These are phyloP conservation scores for Herpailurus yagouaroundi DNA, from an alignment of 2,113 vertebrate species.

Conservation along the genomic window DNA sequence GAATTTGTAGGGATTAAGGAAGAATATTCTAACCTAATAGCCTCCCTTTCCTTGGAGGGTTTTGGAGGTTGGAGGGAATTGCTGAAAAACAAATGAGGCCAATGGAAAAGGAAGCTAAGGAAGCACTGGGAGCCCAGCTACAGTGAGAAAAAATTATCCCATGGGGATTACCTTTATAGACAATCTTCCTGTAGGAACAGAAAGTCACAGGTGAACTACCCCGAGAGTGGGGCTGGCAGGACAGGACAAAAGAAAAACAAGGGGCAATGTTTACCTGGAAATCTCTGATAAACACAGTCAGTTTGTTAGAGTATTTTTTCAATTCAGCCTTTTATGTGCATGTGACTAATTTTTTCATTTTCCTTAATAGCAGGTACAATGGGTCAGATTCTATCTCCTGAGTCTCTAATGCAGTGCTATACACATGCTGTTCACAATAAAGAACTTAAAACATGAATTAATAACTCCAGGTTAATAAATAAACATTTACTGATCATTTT, in stretches of 20 bases:
- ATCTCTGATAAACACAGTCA: constrained; percentile 14
- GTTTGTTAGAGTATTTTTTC: not conserved
- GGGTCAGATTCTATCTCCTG: not conserved
- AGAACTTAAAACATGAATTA: constrained; percentile 39
- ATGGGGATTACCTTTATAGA: not conserved
- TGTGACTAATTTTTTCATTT: constrained; percentile 47
- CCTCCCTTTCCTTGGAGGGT: not conserved
- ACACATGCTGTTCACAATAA: constrained; percentile 22
- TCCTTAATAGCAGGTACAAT: constrained; percentile 3
- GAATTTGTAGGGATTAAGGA: constrained; percentile 25
- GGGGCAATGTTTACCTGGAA: not conserved
- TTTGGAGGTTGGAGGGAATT: not conserved
- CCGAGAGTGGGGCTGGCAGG: not conserved
- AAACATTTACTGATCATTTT: not conserved
- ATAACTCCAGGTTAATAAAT: constrained; percentile 36
- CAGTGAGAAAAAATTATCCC: not conserved
- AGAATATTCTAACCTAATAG: constrained; percentile 25
- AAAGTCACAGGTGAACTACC: constrained; percentile 11
- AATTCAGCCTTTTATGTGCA: not conserved
- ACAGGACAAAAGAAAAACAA: constrained; percentile 30
- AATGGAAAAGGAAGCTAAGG: not conserved
- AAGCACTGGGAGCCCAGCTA: not conserved
- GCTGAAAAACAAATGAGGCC: not conserved
- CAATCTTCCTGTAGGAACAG: not conserved
- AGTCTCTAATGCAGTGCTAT: not conserved